Percentiles rank a stretch among this genome's conserved stretches.
phyloP scores from a whole-genome alignment of 2,888 invertebrate species.

The Hemithea aestivaria region DNA sequence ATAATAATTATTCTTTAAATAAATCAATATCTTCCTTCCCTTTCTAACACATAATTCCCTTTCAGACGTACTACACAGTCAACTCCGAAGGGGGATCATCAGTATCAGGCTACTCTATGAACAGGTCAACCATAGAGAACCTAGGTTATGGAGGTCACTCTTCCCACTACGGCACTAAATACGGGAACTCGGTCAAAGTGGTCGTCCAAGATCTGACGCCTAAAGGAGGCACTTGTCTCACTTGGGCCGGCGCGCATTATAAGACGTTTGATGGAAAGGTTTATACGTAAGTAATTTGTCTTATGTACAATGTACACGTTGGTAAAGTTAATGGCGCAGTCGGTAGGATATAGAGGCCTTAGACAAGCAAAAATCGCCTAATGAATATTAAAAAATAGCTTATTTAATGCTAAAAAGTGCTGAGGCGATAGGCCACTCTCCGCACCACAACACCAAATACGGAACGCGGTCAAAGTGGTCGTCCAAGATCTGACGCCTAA shows the following conservation, averaged over 20 bases:
- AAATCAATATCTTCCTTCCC: no score
- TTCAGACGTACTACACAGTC: conserved; percentile 26
- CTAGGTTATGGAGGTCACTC: no score
- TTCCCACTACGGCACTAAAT: background rate
- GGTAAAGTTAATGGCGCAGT: no score
- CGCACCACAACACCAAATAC: background rate
- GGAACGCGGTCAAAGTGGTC: conserved; percentile 38
- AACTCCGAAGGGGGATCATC: conserved; percentile 9
- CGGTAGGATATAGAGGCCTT: no score
- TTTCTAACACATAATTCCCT: no score
- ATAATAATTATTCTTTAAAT: background rate
- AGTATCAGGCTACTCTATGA: background rate
- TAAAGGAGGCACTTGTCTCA: conserved; percentile 84
- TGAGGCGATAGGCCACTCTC: no score
- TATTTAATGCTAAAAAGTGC: no score
- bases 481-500: conserved; percentile 72
- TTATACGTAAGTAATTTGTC: conserved; percentile 75
- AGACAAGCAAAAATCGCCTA: no score
- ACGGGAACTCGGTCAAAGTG: conserved; percentile 31
- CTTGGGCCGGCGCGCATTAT: conserved; percentile 89
- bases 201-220: conserved; percentile 69
- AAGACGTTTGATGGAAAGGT: conserved; percentile 92
- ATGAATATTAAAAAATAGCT: no score
- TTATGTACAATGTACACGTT: no score
- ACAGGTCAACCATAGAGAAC: conserved; percentile 1